phyloP scores from a whole-genome alignment of 2,888 invertebrate genomes.

The Caenorhabditis macrosperma region DNA sequence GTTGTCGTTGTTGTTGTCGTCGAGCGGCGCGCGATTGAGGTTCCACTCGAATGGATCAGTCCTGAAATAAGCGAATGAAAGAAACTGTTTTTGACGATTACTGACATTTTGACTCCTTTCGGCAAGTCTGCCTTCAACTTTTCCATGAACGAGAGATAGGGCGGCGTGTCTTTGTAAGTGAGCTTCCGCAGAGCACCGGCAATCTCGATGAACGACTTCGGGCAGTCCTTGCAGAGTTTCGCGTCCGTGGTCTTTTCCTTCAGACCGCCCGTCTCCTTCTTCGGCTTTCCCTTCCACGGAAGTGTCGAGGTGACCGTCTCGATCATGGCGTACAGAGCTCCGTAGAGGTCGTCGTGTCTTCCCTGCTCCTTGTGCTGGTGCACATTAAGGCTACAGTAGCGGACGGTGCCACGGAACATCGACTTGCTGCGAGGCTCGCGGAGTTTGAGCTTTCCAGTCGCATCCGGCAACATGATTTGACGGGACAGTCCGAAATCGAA shows the following conservation, averaged over 20 bases:
- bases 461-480: constrained; percentile 82
- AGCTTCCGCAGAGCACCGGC: constrained; percentile 62
- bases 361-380: constrained; percentile 94
- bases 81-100: not conserved
- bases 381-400: constrained; percentile 98
- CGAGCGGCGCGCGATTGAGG: constrained; percentile 10
- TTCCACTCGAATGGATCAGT: constrained; percentile 76
- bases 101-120: constrained; percentile 63
- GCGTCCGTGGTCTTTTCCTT: constrained; percentile 69
- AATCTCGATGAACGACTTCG: constrained; percentile 67
- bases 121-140: constrained; percentile 65
- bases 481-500: constrained; percentile 78
- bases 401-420: constrained; percentile 94
- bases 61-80: constrained; percentile 40
- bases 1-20: constrained; percentile 60
- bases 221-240: constrained; percentile 66
- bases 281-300: constrained; percentile 74
- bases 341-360: constrained; percentile 44
- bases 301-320: constrained; percentile 71
- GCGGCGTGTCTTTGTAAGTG: constrained; percentile 68
- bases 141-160: constrained; percentile 64
- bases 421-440: constrained; percentile 81
- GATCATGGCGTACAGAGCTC: constrained; percentile 69
- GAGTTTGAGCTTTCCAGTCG: constrained; percentile 86
- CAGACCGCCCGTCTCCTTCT: constrained; percentile 68